Evolutionary conservation across 2,113 vertebrate species (phyloP), one percentile per base, ranked within the genome.

Genomic region (Megaceryle maxima): DNA sequence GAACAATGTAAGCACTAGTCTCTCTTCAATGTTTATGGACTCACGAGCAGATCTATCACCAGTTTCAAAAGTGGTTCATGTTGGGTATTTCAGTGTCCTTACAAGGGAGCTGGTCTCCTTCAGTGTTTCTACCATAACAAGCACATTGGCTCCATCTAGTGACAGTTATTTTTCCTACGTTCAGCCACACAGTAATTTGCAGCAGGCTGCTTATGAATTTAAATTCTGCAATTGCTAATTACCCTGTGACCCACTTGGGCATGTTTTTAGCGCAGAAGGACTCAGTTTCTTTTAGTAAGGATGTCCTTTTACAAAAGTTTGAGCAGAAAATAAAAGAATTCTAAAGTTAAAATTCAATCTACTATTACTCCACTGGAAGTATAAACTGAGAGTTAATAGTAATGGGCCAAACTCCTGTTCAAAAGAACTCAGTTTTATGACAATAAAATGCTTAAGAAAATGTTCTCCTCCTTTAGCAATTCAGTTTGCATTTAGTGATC

Each of bases 101-200:
- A 13, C 10, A 37, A 59, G 22, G 41, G 0, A 29, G 21, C 37
- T 25, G 25, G 6, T 21, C 21, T 56, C 56, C 33, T 11, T 21
- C 28, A 3, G 39, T 1, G 16, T 7, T 60, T 43, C 62, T 37
- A 70, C 37, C 51, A 6, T 33, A 44, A 37, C 5, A 48, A 79
- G 72, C 12, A 20, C 44, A 17, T 26, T 57, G 50, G 69, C 94
- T 89, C 97, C 96, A 94, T 81, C 95, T 97, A 88, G 63, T 80
- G 96, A 81, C 64, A 75, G 8, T 5, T 10, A 6, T 69, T 44
- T 18, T 39, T 17, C 33, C 31, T 11, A 16, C 9, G 26, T 14
- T 51, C 64, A 56, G 24, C 5, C 29, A 55, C 35, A 21, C 7
- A 48, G 8, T 24, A 46, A 26, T 10, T 67, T 41, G 39, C 35